Evolutionary conservation across 2,888 invertebrate genomes (phyloP), one percentile per base, ranked within the genome.

Genomic region (Sphecodes monilicornis): DNA sequence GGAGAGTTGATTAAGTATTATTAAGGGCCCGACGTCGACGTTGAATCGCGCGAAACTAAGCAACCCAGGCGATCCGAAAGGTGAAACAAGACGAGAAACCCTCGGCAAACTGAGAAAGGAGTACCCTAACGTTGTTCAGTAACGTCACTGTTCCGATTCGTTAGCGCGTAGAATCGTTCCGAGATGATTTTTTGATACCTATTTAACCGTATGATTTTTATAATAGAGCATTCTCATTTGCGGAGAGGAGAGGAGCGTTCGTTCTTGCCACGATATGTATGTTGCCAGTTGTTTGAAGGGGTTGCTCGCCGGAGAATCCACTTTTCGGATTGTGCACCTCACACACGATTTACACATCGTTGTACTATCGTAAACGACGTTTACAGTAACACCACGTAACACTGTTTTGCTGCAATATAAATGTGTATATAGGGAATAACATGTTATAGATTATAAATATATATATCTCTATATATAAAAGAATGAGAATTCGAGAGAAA

Each of bases 401-500:
- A 90, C 84, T 88, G 85, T 90, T 94, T 94, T 93, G 93, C 92
- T 93, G 94, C 93, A 94, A 93, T 94, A 94, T 94, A 94, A 94
- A 94, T 94, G 94, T 94, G 94, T 94, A 94, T 94, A 94, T 94
- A 94, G 92, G 87, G 85, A 90, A 83, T 90, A 92, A 91, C 85
- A 92, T 92, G 90, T 92, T 92, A 92, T 89, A 92, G 88, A 90
- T 88, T 92, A 91, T 90, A 91, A 91, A 90, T 90, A 90, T 91
- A 91, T 88, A 86, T 87, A 81, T 82, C 80, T 87, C 85, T 83
- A 87, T 86, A 80, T 80, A 88, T 89, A 91, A 92, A 92, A 92
- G 90, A 92, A 92, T 91, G 92, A 92, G 92, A 92, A 91, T 91
- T 91, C 90, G 89, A 89, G 87, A 91, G 90, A 91, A 91, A 84